These are phyloP conservation scores for Caenorhabditis panamensis DNA, from an alignment of 2,888 invertebrate genomes.

Conservation along the genomic window DNA sequence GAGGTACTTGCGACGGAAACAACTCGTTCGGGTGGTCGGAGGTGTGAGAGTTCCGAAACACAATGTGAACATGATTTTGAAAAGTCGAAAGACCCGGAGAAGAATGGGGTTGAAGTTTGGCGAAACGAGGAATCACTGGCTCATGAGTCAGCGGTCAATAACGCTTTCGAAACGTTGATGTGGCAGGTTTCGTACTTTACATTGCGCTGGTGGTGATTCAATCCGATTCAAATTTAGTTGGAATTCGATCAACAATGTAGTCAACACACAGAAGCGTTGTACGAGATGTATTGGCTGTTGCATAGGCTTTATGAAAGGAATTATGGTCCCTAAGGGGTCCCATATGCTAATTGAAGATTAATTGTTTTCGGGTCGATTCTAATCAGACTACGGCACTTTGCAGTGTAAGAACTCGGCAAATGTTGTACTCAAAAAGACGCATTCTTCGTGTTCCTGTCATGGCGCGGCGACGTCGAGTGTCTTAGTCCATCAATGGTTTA, in stretches of 20 bases:
- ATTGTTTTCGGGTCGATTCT: constrained; percentile 33
- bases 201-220: background rate
- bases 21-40: background rate
- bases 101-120: background rate
- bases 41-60: background rate
- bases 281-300: background rate
- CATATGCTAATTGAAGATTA: constrained; percentile 42
- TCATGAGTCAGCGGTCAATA: constrained; percentile 4
- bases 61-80: background rate
- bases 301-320: constrained; percentile 19
- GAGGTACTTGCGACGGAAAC: background rate
- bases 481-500: constrained; percentile 34
- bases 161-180: constrained; percentile 2
- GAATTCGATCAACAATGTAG: background rate
- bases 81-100: background rate
- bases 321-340: constrained; percentile 33
- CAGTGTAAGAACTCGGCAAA: background rate
- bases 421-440: background rate
- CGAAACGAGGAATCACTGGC: background rate
- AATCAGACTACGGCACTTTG: background rate
- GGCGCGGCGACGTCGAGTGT: constrained; percentile 11
- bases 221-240: background rate
- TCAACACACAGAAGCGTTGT: background rate
- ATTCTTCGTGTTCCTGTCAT: background rate
- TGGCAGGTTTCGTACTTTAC: background rate